These are phyloP conservation scores for Stomatorhinus walkeri DNA, from an alignment of 2,797 vertebrate species.

Conservation along the genomic window DNA sequence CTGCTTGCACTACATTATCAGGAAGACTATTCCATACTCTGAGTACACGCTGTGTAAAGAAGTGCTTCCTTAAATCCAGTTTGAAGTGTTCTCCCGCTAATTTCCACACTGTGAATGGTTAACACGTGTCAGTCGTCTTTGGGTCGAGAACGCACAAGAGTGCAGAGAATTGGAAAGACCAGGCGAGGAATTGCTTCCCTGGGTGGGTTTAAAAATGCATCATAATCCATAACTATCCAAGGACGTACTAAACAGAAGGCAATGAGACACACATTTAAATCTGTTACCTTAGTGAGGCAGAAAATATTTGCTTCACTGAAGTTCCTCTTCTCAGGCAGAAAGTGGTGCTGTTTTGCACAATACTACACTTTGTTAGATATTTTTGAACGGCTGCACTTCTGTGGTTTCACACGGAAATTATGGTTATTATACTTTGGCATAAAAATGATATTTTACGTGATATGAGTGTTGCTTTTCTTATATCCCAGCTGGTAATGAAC, in stretches of 20 bases:
- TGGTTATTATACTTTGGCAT: background rate
- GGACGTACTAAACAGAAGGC: background rate
- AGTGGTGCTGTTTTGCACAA: background rate
- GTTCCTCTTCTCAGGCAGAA: background rate
- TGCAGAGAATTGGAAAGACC: background rate
- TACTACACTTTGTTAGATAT: background rate
- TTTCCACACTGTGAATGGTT: background rate
- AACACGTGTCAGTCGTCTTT: background rate
- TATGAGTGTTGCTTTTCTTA: background rate
- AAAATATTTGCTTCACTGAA: background rate
- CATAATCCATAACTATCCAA: background rate
- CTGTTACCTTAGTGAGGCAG: background rate
- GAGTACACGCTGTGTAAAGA: no score
- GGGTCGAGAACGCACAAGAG: background rate
- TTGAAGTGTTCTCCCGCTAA: no score
- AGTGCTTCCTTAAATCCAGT: no score
- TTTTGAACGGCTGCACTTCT: background rate
- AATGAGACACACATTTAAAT: background rate
- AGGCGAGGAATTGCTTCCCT: background rate
- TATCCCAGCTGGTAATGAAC: background rate
- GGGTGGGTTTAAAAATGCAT: background rate
- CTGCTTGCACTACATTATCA: no score
- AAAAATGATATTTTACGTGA: background rate
- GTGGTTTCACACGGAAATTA: background rate
- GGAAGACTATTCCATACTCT: no score